Evolutionary conservation across 1,140 invertebrate species (phyloP).

Genomic region (Lamellibrachia luymesi): DNA sequence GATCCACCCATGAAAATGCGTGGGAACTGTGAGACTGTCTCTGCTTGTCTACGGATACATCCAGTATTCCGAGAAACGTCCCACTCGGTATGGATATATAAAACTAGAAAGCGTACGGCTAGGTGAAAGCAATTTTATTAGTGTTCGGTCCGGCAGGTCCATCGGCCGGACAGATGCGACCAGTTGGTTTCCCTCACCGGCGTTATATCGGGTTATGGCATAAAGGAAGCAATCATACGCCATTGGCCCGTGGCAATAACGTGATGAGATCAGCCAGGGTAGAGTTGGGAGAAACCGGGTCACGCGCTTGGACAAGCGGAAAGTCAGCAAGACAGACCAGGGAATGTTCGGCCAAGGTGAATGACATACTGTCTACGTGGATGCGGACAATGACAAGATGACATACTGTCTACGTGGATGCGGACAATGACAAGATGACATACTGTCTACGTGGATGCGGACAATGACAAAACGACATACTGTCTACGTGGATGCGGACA

Average conservation of each 20-base stretch:
- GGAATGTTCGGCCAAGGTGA: neutral
- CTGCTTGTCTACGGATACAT: neutral
- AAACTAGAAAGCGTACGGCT: neutral
- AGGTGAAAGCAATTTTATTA: neutral
- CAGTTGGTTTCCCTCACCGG: neutral
- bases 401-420: too few relatives aligned
- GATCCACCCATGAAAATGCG: neutral
- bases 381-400: neutral
- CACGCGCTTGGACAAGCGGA: neutral
- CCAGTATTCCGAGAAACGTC: neutral
- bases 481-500: neutral
- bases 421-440: neutral
- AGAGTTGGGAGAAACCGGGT: neutral
- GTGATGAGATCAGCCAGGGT: neutral
- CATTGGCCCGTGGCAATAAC: neutral
- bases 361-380: neutral
- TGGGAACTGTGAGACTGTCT: neutral
- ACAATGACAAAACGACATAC: neutral
- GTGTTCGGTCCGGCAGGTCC: neutral
- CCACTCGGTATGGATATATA: neutral
- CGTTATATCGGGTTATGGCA: neutral
- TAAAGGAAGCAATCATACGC: neutral
- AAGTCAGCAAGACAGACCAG: neutral
- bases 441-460: too few relatives aligned
- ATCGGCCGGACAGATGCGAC: neutral